These are phyloP conservation scores for Apogon hyalosoma DNA, from an alignment of 2,797 vertebrate genomes.

Conservation along the genomic window DNA sequence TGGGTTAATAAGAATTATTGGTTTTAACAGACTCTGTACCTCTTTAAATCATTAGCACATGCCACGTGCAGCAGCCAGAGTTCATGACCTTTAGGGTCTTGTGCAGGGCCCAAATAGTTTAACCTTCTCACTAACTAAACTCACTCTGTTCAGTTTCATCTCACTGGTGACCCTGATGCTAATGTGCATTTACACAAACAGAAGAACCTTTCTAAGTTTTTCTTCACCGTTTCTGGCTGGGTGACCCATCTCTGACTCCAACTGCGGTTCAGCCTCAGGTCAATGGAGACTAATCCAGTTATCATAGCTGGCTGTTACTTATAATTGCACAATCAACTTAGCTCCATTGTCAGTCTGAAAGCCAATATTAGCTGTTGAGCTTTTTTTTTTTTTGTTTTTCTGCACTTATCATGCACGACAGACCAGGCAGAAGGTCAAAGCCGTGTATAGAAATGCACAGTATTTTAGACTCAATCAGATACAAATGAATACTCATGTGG, in stretches of 20 bases:
- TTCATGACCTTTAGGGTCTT: slow-evolving; percentile 34
- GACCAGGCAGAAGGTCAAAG: slow-evolving; percentile 10
- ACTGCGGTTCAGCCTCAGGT: slow-evolving; percentile 64
- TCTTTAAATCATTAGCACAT: slow-evolving; percentile 10
- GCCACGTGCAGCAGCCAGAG: slow-evolving; percentile 3
- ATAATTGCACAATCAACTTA: slow-evolving; percentile 64
- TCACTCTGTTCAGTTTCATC: slow-evolving; percentile 55
- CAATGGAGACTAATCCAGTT: slow-evolving; percentile 71
- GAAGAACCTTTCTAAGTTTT: slow-evolving; percentile 45
- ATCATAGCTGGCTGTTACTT: slow-evolving; percentile 45
- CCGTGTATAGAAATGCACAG: not conserved
- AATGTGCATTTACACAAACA: slow-evolving; percentile 54
- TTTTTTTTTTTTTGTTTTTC: slow-evolving; percentile 23
- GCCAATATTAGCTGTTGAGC: slow-evolving; percentile 36
- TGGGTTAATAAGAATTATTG: slow-evolving; percentile 1
- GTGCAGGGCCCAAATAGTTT: slow-evolving; percentile 28
- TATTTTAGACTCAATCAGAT: too few species aligned
- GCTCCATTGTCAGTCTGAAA: slow-evolving; percentile 57
- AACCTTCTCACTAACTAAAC: slow-evolving; percentile 47
- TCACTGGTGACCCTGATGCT: slow-evolving; percentile 30
- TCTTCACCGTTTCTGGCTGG: not conserved
- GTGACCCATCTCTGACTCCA: slow-evolving; percentile 70
- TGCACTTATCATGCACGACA: slow-evolving; percentile 25
- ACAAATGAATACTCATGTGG: too few species aligned
- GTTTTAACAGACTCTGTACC: not conserved